Conservation (phyloP, 30 jellyfish, hydroid and myxozoan species). For the Aurelia sp. region DNA sequence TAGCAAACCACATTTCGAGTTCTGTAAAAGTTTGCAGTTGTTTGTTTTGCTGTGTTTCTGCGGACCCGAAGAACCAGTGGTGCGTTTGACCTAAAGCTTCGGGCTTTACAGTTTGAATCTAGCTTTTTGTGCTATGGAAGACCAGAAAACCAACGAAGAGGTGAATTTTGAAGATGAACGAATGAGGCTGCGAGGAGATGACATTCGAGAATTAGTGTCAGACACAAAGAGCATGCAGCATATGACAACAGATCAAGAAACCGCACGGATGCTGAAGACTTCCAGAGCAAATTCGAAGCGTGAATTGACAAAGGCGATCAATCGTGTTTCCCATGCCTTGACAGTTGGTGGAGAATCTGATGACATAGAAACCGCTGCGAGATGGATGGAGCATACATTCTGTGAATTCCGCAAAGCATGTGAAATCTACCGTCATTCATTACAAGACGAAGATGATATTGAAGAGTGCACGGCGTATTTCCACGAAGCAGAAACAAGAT, state of each 20-base stretch:
- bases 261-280: not conserved
- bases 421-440: too few relatives aligned
- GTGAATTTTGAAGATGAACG: conserved; percentile 5
- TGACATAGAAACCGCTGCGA: conserved; percentile 11
- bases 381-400: conserved; percentile 21
- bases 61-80: not conserved
- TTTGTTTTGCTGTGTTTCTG: not conserved
- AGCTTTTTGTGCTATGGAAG: conserved; percentile 20
- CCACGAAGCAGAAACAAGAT: too few relatives aligned
- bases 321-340: not conserved
- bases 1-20: not conserved
- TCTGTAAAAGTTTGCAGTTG: conserved; percentile 5
- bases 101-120: conserved; percentile 41
- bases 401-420: not conserved
- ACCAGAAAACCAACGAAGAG: conserved; percentile 22
- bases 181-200: too few relatives aligned
- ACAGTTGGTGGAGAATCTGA: conserved; percentile 11
- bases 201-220: too few relatives aligned
- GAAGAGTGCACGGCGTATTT: too few relatives aligned
- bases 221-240: too few relatives aligned
- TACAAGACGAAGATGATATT: too few relatives aligned
- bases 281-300: conserved; percentile 21
- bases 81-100: not conserved
- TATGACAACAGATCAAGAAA: not conserved
- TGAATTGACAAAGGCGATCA: not conserved